Evolutionary conservation across 2,888 invertebrate species (phyloP).

Genomic region (Tethea ocularis): DNA sequence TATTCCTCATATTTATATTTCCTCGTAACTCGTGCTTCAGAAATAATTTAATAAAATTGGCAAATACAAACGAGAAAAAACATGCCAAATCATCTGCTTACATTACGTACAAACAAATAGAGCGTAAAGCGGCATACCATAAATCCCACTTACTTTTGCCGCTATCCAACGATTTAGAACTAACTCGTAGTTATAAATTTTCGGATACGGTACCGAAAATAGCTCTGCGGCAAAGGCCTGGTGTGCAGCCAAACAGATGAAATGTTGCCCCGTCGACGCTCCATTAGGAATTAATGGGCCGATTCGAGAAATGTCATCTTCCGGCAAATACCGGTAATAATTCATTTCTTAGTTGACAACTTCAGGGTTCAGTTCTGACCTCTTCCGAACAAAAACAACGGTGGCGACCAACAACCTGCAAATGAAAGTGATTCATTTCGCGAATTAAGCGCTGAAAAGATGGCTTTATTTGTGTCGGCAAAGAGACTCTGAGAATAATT

Average conservation of each 20-base stretch:
- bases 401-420: constrained; percentile 45
- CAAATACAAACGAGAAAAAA: constrained; percentile 33
- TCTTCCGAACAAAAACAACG: constrained; percentile 49
- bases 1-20: not conserved
- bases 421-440: constrained; percentile 65
- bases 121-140: constrained; percentile 63
- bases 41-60: constrained; percentile 26
- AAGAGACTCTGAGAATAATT: constrained; percentile 27
- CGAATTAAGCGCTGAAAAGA: constrained; percentile 64
- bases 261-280: constrained; percentile 73
- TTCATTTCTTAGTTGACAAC: constrained; percentile 60
- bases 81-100: constrained; percentile 30
- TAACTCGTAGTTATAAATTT: constrained; percentile 79
- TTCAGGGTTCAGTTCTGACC: constrained; percentile 33
- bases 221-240: constrained; percentile 71
- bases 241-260: constrained; percentile 80
- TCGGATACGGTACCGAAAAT: constrained; percentile 75
- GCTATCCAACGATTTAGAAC: constrained; percentile 78
- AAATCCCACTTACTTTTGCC: constrained; percentile 76
- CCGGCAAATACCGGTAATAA: constrained; percentile 74
- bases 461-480: constrained; percentile 47
- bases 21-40: not conserved
- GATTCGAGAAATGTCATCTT: constrained; percentile 81
- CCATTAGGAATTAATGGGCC: constrained; percentile 82
- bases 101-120: constrained; percentile 58